A percentile compares a stretch with the other conserved stretches of the same genome.
Evolutionary conservation across 2,113 vertebrate genomes (phyloP).

Genomic region (Elephas maximus): DNA sequence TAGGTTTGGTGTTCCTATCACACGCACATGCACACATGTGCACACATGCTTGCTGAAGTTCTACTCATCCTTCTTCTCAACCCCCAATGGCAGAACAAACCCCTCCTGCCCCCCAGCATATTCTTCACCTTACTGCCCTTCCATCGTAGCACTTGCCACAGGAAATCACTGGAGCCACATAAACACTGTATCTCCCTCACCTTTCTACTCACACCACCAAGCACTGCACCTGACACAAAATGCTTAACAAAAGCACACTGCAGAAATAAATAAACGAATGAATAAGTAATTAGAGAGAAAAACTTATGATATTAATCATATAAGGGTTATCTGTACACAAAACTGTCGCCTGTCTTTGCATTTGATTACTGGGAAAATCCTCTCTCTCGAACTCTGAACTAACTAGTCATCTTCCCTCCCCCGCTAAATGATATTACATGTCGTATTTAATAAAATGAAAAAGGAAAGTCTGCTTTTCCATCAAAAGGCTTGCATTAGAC

Average conservation of each 20-base stretch:
- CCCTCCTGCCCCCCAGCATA: neutral
- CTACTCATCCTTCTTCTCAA: neutral
- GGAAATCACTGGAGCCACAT: neutral
- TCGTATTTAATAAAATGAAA: neutral
- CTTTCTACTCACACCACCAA: neutral
- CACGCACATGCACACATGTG: neutral
- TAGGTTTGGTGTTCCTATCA: neutral
- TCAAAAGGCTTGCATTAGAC: slow-evolving; percentile 36
- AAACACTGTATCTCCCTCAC: neutral
- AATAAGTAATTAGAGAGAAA: neutral
- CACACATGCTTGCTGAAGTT: neutral
- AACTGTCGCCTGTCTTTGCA: neutral
- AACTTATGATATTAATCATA: neutral
- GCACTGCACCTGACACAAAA: neutral
- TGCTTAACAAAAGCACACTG: neutral
- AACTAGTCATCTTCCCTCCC: neutral
- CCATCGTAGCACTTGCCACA: neutral
- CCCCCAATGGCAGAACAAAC: neutral
- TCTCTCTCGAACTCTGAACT: neutral
- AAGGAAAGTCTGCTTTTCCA: slow-evolving; percentile 42
- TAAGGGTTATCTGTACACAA: neutral
- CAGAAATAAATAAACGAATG: slow-evolving; percentile 5
- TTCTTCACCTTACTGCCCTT: neutral
- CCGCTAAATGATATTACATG: neutral
- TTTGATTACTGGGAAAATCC: neutral